These are phyloP conservation scores for Cyphomyrmex costatus DNA, from an alignment of 1,140 invertebrate species.

Conservation along the genomic window DNA sequence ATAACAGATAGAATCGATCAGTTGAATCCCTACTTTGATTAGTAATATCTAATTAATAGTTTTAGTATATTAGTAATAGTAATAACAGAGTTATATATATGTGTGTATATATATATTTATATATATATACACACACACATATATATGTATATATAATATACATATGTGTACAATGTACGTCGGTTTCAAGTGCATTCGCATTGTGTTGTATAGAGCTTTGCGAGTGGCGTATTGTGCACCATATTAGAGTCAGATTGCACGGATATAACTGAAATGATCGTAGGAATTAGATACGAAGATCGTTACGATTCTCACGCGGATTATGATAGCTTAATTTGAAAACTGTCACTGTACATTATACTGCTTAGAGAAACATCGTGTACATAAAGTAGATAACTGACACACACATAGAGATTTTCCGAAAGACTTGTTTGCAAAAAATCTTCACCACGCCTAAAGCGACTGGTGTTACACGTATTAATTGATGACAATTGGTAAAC, in stretches of 20 bases:
- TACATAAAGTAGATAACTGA: constrained; percentile 69
- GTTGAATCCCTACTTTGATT: constrained; percentile 75
- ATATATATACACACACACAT: too few relatives aligned
- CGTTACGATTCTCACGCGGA: background rate
- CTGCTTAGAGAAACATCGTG: constrained; percentile 62
- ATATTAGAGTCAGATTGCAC: constrained; percentile 57
- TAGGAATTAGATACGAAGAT: constrained; percentile 23
- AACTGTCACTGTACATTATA: constrained; percentile 51
- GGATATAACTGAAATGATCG: constrained; percentile 55
- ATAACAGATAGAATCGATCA: constrained; percentile 70
- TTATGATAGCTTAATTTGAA: constrained; percentile 19
- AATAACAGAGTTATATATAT: constrained; percentile 68
- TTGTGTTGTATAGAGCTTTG: constrained; percentile 38
- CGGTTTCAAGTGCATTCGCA: constrained; percentile 64
- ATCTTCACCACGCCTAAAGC: constrained; percentile 72
- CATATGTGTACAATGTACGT: constrained; percentile 69
- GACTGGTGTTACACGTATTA: constrained; percentile 70
- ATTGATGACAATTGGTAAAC: constrained; percentile 65
- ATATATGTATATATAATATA: constrained; percentile 73
- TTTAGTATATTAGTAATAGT: constrained; percentile 60
- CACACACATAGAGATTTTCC: constrained; percentile 76
- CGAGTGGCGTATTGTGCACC: constrained; percentile 39
- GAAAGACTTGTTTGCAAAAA: constrained; percentile 77
- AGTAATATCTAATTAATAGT: constrained; percentile 63
- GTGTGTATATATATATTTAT: constrained; percentile 63